Evolutionary conservation across 2,113 vertebrate species (phyloP).

Genomic region (Brienomyrus longianalis): DNA sequence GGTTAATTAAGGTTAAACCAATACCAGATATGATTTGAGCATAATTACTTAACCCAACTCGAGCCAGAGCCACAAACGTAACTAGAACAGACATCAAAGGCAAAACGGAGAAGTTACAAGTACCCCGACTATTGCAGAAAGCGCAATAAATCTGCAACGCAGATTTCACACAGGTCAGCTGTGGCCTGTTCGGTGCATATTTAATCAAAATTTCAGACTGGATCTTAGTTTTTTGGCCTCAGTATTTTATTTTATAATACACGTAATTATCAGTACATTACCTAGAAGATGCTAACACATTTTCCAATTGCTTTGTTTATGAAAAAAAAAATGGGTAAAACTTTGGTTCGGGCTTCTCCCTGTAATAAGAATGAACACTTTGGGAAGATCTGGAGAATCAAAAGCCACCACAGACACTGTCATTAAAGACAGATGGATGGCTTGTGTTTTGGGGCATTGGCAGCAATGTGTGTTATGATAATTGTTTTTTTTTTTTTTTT

Average conservation of each 20-base stretch:
- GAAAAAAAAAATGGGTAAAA: neutral
- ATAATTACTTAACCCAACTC: neutral
- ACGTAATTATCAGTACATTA: neutral
- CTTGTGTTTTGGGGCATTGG: neutral
- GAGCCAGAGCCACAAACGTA: neutral
- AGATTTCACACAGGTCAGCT: neutral
- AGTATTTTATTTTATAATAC: neutral
- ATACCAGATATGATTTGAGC: neutral
- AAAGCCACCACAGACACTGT: neutral
- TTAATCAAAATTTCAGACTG: neutral
- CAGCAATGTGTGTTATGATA: neutral
- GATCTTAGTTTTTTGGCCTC: neutral
- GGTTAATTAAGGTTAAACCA: constrained; percentile 1
- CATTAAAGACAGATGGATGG: neutral
- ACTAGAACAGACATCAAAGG: neutral
- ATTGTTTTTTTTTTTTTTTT: neutral
- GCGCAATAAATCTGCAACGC: neutral
- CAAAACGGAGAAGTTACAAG: neutral
- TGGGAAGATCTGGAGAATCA: neutral
- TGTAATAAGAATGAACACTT: neutral
- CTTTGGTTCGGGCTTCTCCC: neutral
- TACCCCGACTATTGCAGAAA: neutral
- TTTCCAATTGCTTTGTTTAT: neutral
- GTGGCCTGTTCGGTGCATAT: neutral
- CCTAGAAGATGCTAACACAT: neutral